Percentiles rank a stretch among this genome's conserved stretches.
Evolutionary conservation across 64 coral and sea anemone genomes (phyloP).

Genomic region (Montipora cactus): DNA sequence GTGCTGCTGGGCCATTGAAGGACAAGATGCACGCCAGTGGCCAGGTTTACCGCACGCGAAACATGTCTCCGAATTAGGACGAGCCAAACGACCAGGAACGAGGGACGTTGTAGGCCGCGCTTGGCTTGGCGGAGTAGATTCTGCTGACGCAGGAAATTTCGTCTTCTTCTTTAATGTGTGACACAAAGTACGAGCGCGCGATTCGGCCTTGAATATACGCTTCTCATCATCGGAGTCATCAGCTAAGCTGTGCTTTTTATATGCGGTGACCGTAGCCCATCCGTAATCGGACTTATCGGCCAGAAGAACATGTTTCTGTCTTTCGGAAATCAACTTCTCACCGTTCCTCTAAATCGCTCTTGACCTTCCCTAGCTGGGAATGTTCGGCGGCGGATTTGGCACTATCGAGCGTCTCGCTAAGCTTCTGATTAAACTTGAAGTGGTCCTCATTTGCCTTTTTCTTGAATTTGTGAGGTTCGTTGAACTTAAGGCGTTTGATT

Average conservation of each 20-base stretch:
- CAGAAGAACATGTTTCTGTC: constrained; percentile 44
- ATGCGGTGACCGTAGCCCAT: constrained; percentile 22
- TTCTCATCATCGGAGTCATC: background rate
- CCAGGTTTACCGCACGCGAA: too few species aligned
- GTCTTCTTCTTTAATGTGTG: background rate
- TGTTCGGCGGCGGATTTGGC: background rate
- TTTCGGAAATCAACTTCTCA: constrained; percentile 25
- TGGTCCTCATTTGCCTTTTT: background rate
- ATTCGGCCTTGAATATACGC: too few species aligned
- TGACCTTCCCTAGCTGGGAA: background rate
- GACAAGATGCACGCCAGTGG: too few species aligned
- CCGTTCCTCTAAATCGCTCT: background rate
- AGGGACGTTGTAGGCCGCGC: too few species aligned
- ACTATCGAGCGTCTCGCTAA: too few species aligned
- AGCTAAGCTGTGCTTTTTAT: constrained; percentile 16
- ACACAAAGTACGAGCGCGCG: too few species aligned
- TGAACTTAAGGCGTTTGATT: too few species aligned
- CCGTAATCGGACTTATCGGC: background rate
- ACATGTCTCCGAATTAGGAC: too few species aligned
- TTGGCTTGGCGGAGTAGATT: too few species aligned
- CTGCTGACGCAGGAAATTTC: too few species aligned
- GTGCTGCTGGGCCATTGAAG: too few species aligned
- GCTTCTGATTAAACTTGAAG: background rate
- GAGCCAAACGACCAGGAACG: too few species aligned
- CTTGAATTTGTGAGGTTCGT: background rate